These are phyloP conservation scores for Micrastur ruficollis DNA, from an alignment of 2,797 vertebrate species.

Conservation along the genomic window DNA sequence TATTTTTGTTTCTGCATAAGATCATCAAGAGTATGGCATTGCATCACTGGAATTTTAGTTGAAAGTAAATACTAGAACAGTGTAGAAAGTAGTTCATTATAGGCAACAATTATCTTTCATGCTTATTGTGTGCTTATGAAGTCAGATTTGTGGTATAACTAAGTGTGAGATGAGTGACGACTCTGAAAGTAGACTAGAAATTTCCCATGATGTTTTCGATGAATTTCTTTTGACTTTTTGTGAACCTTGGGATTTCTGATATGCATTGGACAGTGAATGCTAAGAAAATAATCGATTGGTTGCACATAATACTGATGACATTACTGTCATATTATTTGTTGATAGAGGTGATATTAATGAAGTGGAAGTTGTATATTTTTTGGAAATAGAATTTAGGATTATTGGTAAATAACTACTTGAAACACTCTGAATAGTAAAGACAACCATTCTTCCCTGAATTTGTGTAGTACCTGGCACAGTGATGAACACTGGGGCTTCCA, in stretches of 20 bases:
- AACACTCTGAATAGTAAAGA: background rate
- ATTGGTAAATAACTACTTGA: background rate
- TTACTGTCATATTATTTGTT: background rate
- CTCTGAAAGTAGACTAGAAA: background rate
- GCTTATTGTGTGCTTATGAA: background rate
- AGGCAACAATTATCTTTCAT: background rate
- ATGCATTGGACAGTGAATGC: background rate
- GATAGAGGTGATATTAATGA: background rate
- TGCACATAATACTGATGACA: background rate
- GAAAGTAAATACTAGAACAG: background rate
- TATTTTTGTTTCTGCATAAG: background rate
- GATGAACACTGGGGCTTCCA: background rate
- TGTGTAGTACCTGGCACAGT: background rate
- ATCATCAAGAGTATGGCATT: background rate
- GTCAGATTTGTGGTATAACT: background rate
- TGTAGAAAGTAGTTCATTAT: background rate
- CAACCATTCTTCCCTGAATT: background rate
- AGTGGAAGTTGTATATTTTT: background rate
- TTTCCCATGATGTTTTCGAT: background rate
- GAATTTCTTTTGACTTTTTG: background rate
- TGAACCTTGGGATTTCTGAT: background rate
- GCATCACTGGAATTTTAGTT: background rate
- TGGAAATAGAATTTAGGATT: background rate
- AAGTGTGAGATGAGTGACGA: background rate
- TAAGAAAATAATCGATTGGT: background rate